These are phyloP conservation scores for Pseudanteris insignis DNA, from an alignment of 2,888 invertebrate genomes.

Conservation along the genomic window DNA sequence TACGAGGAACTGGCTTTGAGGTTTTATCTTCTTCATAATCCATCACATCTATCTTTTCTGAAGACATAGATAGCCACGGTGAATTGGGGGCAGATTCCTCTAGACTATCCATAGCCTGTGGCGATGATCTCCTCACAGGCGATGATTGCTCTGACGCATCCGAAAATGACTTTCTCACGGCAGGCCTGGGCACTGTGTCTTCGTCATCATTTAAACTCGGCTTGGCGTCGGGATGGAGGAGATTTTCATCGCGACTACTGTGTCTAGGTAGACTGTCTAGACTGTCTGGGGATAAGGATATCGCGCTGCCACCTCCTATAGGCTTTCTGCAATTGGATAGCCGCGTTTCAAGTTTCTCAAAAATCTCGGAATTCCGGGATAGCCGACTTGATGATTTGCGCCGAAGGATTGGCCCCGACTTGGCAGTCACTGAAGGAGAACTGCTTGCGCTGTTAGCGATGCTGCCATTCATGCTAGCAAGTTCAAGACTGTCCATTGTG, in stretches of 20 bases:
- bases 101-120: slow-evolving; percentile 57
- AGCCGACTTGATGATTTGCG: slow-evolving; percentile 59
- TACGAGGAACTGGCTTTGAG: slow-evolving; percentile 49
- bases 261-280: slow-evolving; percentile 52
- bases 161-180: slow-evolving; percentile 48
- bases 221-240: slow-evolving; percentile 29
- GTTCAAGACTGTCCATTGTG: slow-evolving; percentile 53
- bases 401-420: slow-evolving; percentile 47
- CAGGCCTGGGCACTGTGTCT: slow-evolving; percentile 10
- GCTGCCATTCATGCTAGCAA: slow-evolving; percentile 26
- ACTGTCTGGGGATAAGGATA: slow-evolving; percentile 62
- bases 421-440: slow-evolving; percentile 47
- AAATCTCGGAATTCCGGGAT: slow-evolving; percentile 59
- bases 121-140: slow-evolving; percentile 51
- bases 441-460: slow-evolving; percentile 42
- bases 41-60: slow-evolving; percentile 57
- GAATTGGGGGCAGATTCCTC: slow-evolving; percentile 47
- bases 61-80: slow-evolving; percentile 58
- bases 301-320: slow-evolving; percentile 43
- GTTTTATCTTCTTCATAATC: slow-evolving; percentile 49
- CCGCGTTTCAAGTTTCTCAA: slow-evolving; percentile 57
- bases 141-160: slow-evolving; percentile 53
- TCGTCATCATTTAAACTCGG: slow-evolving; percentile 41
- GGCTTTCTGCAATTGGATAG: slow-evolving; percentile 45
- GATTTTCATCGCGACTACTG: slow-evolving; percentile 9